Evolutionary conservation across 2,888 invertebrate species (phyloP), one percentile per base, ranked within the genome.

Genomic region (Crocallis elinguaria): DNA sequence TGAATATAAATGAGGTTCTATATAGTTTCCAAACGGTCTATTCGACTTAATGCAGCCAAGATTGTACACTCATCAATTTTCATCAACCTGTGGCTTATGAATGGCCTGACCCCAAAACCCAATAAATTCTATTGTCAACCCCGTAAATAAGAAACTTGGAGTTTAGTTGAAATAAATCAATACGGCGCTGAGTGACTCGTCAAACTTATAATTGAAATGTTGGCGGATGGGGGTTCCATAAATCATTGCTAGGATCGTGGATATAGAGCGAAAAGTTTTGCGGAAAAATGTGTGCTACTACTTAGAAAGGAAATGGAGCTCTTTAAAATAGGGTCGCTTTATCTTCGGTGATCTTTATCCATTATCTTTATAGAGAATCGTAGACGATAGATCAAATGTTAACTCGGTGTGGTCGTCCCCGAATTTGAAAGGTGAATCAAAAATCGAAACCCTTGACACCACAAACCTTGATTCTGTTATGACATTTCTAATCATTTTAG

Each of bases 151-250:
- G 38, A 43, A 48, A 41, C 30, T n/a, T 36, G 48, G 43, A 45
- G 52, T n/a, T 52, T 46, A 46, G 45, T 52, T 16, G 48, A 43
- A 54, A 73, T 71, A 76, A 76, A 79, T 77, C 78, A 73, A 79
- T 77, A 73, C 60, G 54, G 62, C 56, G 62, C 55, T 60, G 74
- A 82, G 78, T 80, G 80, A 81, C 78, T 82, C 76, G 81, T 83
- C 83, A 80, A 79, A 81, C 64, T 77, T 73, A 71, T 83, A 83
- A 83, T 82, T 83, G 83, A 83, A 83, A 81, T 73, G 79, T 81
- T 79, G 60, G 71, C 69, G 65, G 64, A 69, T 57, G 69, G 64
- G 51, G 51, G 19, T 60, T 67, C 71, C 79, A 83, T 83, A 83
- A 83, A 83, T 83, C 83, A 82, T 77, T 65, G 55, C 57, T 57